Conservation (phyloP, 2,888 invertebrate genomes). For the Subacronicta megacephala region DNA sequence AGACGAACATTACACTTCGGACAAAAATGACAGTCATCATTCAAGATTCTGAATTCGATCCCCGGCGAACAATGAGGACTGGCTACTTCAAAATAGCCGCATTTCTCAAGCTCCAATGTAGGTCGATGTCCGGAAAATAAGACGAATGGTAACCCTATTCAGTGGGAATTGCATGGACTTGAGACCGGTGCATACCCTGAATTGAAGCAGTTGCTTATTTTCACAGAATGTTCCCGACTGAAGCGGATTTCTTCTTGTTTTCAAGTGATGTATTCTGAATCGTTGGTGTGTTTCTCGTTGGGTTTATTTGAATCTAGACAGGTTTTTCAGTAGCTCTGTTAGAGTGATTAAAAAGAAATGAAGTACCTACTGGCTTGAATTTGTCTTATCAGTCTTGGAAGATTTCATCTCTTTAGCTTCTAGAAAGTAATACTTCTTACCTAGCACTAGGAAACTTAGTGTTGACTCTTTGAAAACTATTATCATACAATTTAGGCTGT, state of each 20-base stretch:
- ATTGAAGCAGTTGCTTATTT: constrained; percentile 54
- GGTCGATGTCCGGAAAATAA: constrained; percentile 65
- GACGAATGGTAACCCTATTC: constrained; percentile 63
- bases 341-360: not conserved
- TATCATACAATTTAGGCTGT: too few species aligned
- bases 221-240: constrained; percentile 34
- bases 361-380: too few species aligned
- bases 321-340: not conserved
- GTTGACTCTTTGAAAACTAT: too few species aligned
- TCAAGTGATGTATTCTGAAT: constrained; percentile 11
- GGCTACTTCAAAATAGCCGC: constrained; percentile 56
- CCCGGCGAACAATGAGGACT: constrained; percentile 42
- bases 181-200: constrained; percentile 56
- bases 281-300: constrained; percentile 11
- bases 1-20: constrained; percentile 34
- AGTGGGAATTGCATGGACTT: constrained; percentile 56
- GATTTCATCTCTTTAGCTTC: too few species aligned
- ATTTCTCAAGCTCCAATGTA: constrained; percentile 60
- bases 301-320: constrained; percentile 13
- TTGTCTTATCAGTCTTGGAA: too few species aligned
- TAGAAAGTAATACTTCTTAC: too few species aligned
- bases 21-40: constrained; percentile 58
- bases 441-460: too few species aligned
- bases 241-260: constrained; percentile 34
- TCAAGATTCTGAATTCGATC: constrained; percentile 47